These are phyloP conservation scores for Ypsolopha scabrella DNA, from an alignment of 2,888 invertebrate genomes.

Conservation along the genomic window DNA sequence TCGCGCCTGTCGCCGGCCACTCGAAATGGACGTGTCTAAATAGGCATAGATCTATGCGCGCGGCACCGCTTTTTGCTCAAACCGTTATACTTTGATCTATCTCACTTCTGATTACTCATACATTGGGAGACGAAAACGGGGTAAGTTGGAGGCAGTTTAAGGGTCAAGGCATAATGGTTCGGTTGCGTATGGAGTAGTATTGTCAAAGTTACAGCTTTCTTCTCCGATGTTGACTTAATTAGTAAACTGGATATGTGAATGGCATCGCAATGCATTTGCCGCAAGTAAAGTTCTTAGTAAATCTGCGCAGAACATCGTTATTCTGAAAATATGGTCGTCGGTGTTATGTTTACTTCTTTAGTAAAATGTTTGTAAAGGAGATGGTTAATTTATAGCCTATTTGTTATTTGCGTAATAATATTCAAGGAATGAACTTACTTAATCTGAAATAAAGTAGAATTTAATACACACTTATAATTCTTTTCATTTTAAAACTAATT, in stretches of 20 bases:
- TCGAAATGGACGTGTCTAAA: conserved; percentile 61
- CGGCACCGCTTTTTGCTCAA: conserved; percentile 46
- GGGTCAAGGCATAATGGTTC: conserved; percentile 30
- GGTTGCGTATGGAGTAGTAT: conserved; percentile 63
- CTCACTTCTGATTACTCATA: conserved; percentile 6
- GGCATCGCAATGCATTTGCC: conserved; percentile 59
- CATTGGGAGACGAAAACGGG: background rate
- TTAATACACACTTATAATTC: no score
- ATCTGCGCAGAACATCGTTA: conserved; percentile 54
- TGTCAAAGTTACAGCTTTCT: conserved; percentile 68
- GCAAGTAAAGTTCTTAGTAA: conserved; percentile 34
- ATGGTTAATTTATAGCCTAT: background rate
- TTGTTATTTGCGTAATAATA: background rate
- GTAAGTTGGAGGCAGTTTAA: conserved; percentile 6
- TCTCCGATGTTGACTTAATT: conserved; percentile 64
- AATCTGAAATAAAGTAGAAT: no score
- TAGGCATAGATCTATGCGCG: conserved; percentile 62
- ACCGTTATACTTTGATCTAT: conserved; percentile 28
- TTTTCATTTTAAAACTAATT: no score
- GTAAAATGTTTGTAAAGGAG: background rate
- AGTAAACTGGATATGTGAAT: conserved; percentile 68
- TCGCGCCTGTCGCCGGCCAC: conserved; percentile 33
- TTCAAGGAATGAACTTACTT: no score
- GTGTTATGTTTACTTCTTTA: conserved; percentile 13
- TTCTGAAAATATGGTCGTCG: conserved; percentile 59